phyloP scores from a whole-genome alignment of 2,797 vertebrate species.

The Channallabes apus region DNA sequence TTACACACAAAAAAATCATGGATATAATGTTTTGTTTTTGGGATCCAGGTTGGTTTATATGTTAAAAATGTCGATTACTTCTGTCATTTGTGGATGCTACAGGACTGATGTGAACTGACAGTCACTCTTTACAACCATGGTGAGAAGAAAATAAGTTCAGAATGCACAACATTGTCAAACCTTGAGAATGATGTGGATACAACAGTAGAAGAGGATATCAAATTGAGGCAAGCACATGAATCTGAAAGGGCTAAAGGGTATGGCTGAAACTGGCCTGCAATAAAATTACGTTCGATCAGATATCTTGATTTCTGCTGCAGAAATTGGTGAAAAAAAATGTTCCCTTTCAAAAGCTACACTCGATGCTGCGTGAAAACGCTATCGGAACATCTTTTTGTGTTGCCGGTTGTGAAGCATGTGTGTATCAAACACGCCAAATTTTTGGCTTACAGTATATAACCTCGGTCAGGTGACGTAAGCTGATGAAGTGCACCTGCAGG shows the following conservation, averaged over 20 bases:
- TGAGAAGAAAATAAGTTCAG: background rate
- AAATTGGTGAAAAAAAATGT: background rate
- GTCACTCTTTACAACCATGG: background rate
- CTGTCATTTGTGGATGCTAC: background rate
- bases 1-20: background rate
- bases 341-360: too few relatives aligned
- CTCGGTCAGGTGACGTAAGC: too few relatives aligned
- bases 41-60: background rate
- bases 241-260: background rate
- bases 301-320: background rate
- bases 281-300: too few relatives aligned
- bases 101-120: background rate
- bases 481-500: too few relatives aligned
- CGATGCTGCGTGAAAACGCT: too few relatives aligned
- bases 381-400: too few relatives aligned
- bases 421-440: too few relatives aligned
- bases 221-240: background rate
- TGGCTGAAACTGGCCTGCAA: background rate
- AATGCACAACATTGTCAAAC: background rate
- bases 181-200: background rate
- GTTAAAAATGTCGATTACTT: background rate
- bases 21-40: background rate
- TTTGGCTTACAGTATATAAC: too few relatives aligned
- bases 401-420: too few relatives aligned
- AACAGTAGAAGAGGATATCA: background rate